Base-by-base conservation (phyloP, 2,888 invertebrate genomes). In the Malthinus seriepunctatus region DNA sequence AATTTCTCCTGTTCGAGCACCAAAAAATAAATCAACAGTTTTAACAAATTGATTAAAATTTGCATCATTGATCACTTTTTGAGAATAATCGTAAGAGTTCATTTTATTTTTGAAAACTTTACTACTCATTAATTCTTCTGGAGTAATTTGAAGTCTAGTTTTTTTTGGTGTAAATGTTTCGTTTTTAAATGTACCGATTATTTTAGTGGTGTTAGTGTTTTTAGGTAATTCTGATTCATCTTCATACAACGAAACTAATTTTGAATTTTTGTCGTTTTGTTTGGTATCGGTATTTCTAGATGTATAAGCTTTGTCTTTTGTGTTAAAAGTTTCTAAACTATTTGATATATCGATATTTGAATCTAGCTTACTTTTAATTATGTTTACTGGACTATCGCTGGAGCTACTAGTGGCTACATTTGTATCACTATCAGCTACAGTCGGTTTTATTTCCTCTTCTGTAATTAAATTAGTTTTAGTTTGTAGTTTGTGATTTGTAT, bases 31-130 rank as follows among this genome's bases (percentile, higher is more conserved):
- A 63, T 83, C 81, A 32, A 84, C 71, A 62, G 81, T 79, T 1
- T 73, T 62, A 33, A 83, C 69, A 67, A 84, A 84, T 42, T 74
- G 72, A 62, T 80, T 79, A 82, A 83, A 83, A 62, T 79, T 81
- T 48, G 81, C 79, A 3, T 45, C 32, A 12, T 32, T 32, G 9
- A 11, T 8, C 11, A 10, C 1, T 11, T 31, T 32, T n/a, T 11
- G 15, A 45, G 9, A n/a, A 7, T 14, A 23, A 15, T 49, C 44
- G 10, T 78, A 64, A 51, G 78, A 75, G 46, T 76, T 78, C 10
- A 78, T 61, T 53, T 75, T 78, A 33, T 69, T 73, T 10, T 42
- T 47, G 14, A 32, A 49, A 35, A 48, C 15, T 38, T 58, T 46
- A 15, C 39, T 42, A 11, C 9, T 37, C 32, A 37, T 47, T 32